Evolutionary conservation across 2,888 invertebrate species (phyloP).

Genomic region (Siphlonurus alternatus): DNA sequence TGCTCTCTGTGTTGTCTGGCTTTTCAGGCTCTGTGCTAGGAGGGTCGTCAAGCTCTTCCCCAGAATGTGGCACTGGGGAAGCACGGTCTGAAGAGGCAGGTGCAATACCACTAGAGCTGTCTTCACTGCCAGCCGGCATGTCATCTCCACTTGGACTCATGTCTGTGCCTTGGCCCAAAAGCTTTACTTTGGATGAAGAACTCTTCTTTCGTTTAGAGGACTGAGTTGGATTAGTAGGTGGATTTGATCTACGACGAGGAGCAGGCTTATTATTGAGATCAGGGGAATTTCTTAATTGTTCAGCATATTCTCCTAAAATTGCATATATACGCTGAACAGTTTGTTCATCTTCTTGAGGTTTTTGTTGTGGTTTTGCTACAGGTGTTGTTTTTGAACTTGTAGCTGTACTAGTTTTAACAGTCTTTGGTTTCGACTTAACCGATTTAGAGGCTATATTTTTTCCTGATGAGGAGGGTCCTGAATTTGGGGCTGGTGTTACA

Average conservation of each 20-base stretch:
- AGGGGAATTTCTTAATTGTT: conserved; percentile 61
- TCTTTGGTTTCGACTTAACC: conserved; percentile 33
- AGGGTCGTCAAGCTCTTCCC: conserved; percentile 4
- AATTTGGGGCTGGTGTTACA: conserved; percentile 35
- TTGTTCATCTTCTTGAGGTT: conserved; percentile 64
- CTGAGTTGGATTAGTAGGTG: conserved; percentile 50
- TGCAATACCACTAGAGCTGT: conserved; percentile 43
- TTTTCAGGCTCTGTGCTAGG: conserved; percentile 3
- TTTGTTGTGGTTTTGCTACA: conserved; percentile 46
- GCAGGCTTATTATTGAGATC: conserved; percentile 67
- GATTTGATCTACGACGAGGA: conserved; percentile 54
- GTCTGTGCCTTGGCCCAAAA: conserved; percentile 30
- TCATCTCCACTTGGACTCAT: conserved; percentile 47
- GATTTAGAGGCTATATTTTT: conserved; percentile 29
- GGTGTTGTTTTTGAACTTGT: conserved; percentile 45
- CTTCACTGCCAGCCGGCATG: conserved; percentile 56
- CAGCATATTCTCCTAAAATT: conserved; percentile 62
- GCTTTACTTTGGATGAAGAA: conserved; percentile 31
- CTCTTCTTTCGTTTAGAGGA: conserved; percentile 52
- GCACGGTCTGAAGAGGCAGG: background rate
- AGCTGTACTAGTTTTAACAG: conserved; percentile 38
- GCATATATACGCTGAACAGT: conserved; percentile 64
- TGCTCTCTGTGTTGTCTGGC: background rate
- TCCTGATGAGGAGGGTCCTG: conserved; percentile 18
- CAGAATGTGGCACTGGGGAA: background rate